These are phyloP conservation scores for Pardosa pseudoannulata DNA, from an alignment of 2,888 invertebrate species.

Conservation along the genomic window DNA sequence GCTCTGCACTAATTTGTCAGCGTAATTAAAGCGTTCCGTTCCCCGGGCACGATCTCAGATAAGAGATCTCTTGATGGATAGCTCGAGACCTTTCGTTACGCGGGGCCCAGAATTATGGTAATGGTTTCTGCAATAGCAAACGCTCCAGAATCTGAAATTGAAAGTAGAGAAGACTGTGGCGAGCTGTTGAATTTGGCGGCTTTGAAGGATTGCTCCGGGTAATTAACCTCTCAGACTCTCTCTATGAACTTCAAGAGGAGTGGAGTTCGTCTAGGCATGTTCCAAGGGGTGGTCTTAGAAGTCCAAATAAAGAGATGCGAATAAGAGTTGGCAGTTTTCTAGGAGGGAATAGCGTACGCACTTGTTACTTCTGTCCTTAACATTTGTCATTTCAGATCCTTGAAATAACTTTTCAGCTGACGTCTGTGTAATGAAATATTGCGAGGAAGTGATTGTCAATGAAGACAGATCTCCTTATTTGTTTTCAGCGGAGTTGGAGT, in stretches of 20 bases:
- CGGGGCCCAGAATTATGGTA: constrained; percentile 66
- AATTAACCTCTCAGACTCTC: constrained; percentile 44
- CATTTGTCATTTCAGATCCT: background rate
- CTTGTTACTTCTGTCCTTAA: background rate
- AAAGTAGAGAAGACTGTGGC: constrained; percentile 53
- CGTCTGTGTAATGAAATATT: background rate
- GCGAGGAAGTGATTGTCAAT: too few species aligned
- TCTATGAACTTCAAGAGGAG: constrained; percentile 6
- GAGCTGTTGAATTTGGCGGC: constrained; percentile 52
- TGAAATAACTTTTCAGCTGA: background rate
- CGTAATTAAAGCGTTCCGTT: constrained; percentile 71
- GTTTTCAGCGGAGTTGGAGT: too few species aligned
- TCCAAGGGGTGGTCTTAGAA: constrained; percentile 3
- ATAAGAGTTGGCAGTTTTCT: background rate
- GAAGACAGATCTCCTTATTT: too few species aligned
- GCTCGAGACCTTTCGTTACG: constrained; percentile 55
- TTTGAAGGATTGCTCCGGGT: constrained; percentile 60
- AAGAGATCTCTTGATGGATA: constrained; percentile 70
- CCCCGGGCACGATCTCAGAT: constrained; percentile 67
- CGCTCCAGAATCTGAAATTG: constrained; percentile 66
- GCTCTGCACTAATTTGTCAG: constrained; percentile 63
- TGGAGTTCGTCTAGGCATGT: constrained; percentile 6
- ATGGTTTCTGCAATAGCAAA: constrained; percentile 54
- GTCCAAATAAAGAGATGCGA: constrained; percentile 8
- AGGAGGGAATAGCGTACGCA: background rate